Conservation (phyloP, 2,888 invertebrate species). For the Sphaerophoria rueppellii region DNA sequence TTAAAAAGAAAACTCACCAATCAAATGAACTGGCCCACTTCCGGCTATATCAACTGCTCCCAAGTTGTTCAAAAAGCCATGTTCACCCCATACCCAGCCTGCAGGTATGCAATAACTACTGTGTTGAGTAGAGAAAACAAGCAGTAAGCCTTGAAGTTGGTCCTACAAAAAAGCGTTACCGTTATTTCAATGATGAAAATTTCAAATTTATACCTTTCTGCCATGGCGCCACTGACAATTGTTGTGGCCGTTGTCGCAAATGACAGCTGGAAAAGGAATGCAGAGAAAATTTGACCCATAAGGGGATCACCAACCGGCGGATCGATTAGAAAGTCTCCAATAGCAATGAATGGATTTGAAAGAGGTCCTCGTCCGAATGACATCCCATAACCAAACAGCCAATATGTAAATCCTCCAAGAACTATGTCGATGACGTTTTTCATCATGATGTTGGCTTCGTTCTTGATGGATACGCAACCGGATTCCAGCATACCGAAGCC, state of each 20-base stretch:
- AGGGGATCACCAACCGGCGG: constrained; percentile 87
- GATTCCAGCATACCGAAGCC: constrained; percentile 97
- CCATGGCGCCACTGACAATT: constrained; percentile 97
- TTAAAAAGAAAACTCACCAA: constrained; percentile 83
- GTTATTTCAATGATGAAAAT: neutral
- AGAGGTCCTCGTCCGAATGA: constrained; percentile 90
- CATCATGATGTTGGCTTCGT: constrained; percentile 99
- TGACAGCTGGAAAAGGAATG: constrained; percentile 94
- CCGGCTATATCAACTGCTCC: constrained; percentile 97
- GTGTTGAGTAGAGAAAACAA: constrained; percentile 94
- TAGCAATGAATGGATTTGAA: constrained; percentile 91
- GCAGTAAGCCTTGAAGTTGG: constrained; percentile 95
- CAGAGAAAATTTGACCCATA: constrained; percentile 93
- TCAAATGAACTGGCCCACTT: constrained; percentile 94
- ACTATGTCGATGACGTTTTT: constrained; percentile 97
- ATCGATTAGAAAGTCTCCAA: constrained; percentile 92
- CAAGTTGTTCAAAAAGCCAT: constrained; percentile 91
- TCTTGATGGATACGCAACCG: constrained; percentile 95
- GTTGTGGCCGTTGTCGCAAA: constrained; percentile 94
- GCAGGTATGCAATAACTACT: constrained; percentile 96
- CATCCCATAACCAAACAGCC: constrained; percentile 96
- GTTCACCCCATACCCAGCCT: constrained; percentile 95
- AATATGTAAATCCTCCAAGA: constrained; percentile 93
- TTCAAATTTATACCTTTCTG: constrained; percentile 87
- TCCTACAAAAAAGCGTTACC: constrained; percentile 83